Conservation (phyloP, 2,888 invertebrate genomes). For the Cerceris ruficornis region DNA sequence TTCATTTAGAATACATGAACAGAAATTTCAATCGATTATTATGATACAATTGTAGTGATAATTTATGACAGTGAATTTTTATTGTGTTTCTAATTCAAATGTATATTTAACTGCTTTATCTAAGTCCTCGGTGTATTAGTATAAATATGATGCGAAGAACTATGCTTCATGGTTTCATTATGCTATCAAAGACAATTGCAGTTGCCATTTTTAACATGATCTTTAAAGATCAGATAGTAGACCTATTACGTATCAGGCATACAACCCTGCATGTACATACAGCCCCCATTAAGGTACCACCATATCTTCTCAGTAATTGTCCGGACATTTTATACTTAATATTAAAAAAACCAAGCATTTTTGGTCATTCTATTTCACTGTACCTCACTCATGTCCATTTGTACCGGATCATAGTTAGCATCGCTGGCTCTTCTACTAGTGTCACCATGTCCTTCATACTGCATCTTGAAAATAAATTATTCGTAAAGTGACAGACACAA, state of each 20-base stretch:
- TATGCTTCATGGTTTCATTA: too few relatives aligned
- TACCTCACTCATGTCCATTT: conserved; percentile 92
- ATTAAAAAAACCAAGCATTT: conserved; percentile 43
- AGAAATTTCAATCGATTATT: too few relatives aligned
- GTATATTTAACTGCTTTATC: conserved; percentile 1
- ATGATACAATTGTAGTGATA: too few relatives aligned
- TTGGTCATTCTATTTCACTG: conserved; percentile 65
- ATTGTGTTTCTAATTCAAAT: conserved; percentile 1
- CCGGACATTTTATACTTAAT: conserved; percentile 55
- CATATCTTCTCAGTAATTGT: conserved; percentile 63
- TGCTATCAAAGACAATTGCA: neutral
- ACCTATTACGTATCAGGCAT: conserved; percentile 47
- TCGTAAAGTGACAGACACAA: conserved; percentile 1
- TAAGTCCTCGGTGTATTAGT: too few relatives aligned
- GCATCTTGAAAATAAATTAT: conserved; percentile 65
- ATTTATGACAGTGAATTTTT: too few relatives aligned
- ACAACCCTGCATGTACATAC: conserved; percentile 55
- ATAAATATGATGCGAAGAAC: too few relatives aligned
- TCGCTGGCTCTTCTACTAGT: conserved; percentile 83
- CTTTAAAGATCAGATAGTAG: conserved; percentile 49
- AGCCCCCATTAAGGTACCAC: conserved; percentile 62
- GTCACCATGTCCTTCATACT: conserved; percentile 55
- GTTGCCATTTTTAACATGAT: conserved; percentile 49
- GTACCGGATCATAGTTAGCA: conserved; percentile 89
- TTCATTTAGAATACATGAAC: too few relatives aligned